phyloP scores from a whole-genome alignment of 2,113 vertebrate species.

The Cercocebus atys region DNA sequence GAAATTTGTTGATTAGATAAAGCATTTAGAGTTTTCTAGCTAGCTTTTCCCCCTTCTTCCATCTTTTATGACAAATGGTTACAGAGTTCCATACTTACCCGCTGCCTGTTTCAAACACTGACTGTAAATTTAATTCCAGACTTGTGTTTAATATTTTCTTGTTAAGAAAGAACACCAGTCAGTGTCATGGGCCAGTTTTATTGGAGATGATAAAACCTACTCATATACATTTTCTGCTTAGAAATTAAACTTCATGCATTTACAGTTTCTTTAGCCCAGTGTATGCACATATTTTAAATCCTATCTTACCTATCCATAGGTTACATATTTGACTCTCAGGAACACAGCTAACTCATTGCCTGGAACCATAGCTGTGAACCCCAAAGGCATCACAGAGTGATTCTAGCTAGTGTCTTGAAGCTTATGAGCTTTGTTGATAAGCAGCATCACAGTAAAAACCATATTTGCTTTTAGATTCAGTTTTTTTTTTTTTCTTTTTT shows the following conservation, averaged over 20 bases:
- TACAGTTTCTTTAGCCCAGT: background rate
- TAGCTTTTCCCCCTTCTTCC: background rate
- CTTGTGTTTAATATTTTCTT: conserved; percentile 44
- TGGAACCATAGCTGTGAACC: background rate
- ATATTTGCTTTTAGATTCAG: background rate
- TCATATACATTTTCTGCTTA: conserved; percentile 30
- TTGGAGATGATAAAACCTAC: background rate
- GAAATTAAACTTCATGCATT: background rate
- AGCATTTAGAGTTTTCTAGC: conserved; percentile 42
- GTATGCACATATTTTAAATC: background rate
- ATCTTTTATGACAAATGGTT: conserved; percentile 26
- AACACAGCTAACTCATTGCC: background rate
- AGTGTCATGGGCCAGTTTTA: background rate
- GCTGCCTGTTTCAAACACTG: conserved; percentile 22
- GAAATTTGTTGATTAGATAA: conserved; percentile 38
- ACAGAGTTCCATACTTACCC: background rate
- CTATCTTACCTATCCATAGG: background rate
- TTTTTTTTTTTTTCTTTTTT: background rate
- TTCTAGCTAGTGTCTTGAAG: background rate
- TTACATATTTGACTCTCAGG: background rate
- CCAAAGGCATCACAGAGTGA: background rate
- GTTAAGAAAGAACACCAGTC: conserved; percentile 1
- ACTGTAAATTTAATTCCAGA: conserved; percentile 28
- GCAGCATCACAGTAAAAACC: background rate
- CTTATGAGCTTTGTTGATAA: background rate